Evolutionary conservation across 2,888 invertebrate genomes (phyloP), one percentile per base, ranked within the genome.

Genomic region (Teinopalpus imperialis): DNA sequence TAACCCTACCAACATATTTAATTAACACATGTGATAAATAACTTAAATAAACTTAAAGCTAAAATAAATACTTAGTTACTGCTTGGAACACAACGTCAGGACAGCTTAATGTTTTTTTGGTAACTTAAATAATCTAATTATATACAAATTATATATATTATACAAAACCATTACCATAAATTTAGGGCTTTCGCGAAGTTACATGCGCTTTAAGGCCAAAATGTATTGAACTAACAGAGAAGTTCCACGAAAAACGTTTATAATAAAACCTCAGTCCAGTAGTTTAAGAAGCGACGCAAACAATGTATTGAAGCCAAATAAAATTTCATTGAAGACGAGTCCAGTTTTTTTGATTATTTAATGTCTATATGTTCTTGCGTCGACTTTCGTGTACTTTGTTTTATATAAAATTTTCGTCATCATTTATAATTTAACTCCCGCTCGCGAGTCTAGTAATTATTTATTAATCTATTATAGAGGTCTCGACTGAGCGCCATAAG

Each of bases 51-150:
- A 57, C 74, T 75, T 79, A 78, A 58, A 65, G 43, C 71, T 77
- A 80, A 50, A 81, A 81, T 82, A 81, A 82, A 80, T 81, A 81
- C 76, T 80, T 81, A 79, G 35, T 54, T 54, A 64, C 71, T 47
- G 61, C 61, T 58, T 64, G 65, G 72, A 79, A 81, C 77, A 75
- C 72, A 71, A 59, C 43, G 21, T 54, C 43, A 59, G 59, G 54
- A 58, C 53, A 56, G 52, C 36, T 8, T 10, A 52, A 52, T 51
- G 40, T 53, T 41, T 58, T 60, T 65, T 63, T 71, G 71, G 72
- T 74, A 73, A 74, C 69, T 62, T 64, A 61, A 3, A 16, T 3
- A 16, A 41, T 21, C 2, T 27, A 27, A 27, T 37, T 30, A 13
- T 30, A 10, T 39, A 29, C 13, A 39, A 6, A 13, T 5, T 37